Evolutionary conservation across 2,113 vertebrate genomes (phyloP).

Genomic region (Elephantulus edwardii): DNA sequence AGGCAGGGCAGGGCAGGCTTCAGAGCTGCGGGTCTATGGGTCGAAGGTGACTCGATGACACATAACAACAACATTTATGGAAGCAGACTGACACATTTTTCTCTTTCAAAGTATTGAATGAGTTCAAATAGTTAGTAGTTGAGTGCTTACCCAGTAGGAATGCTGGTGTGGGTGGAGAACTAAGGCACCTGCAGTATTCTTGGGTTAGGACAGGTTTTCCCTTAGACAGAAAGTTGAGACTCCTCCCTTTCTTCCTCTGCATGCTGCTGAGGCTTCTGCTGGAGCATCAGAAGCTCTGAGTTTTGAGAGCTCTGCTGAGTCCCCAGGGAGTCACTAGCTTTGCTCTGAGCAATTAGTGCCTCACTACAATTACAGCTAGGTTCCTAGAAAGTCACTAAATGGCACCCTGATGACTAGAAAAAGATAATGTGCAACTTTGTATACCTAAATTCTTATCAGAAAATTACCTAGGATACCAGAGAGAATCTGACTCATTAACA

Average conservation of each 20-base stretch:
- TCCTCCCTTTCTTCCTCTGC: not conserved
- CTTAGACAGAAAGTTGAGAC: not conserved
- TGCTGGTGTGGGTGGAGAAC: not conserved
- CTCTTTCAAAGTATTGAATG: not conserved
- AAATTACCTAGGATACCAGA: not conserved
- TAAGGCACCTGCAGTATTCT: not conserved
- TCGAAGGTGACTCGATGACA: too few relatives aligned
- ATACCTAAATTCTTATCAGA: constrained; percentile 35
- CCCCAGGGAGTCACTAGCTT: not conserved
- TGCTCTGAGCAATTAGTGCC: constrained; percentile 7
- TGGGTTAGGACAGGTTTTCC: not conserved
- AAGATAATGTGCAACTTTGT: not conserved
- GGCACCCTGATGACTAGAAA: constrained; percentile 23
- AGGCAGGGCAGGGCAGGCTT: too few relatives aligned
- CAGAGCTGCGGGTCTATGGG: too few relatives aligned
- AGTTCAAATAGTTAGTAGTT: not conserved
- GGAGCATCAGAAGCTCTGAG: not conserved
- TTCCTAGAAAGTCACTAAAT: constrained; percentile 47
- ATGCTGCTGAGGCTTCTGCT: not conserved
- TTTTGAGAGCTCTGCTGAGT: not conserved
- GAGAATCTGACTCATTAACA: constrained; percentile 32
- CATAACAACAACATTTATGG: too few relatives aligned
- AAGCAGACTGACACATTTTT: not conserved
- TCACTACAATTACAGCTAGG: not conserved
- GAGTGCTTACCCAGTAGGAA: not conserved